Percentiles rank a stretch among this genome's conserved stretches.
Evolutionary conservation across 2,113 vertebrate genomes (phyloP).

Genomic region (Casuarius casuarius): DNA sequence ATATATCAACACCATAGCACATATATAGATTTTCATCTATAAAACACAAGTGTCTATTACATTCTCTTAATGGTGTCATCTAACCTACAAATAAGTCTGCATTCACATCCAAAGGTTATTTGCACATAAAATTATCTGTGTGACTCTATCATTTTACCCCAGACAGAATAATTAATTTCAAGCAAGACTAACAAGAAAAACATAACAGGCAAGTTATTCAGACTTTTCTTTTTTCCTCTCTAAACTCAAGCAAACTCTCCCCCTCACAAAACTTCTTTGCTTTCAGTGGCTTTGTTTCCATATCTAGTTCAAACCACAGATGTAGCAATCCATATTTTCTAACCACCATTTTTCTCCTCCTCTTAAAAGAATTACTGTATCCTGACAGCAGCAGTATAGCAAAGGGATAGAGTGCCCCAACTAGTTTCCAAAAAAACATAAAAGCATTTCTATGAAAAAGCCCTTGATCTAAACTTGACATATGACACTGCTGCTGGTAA

Average conservation of each 20-base stretch:
- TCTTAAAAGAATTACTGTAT: not conserved
- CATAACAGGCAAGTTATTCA: not conserved
- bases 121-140: not conserved
- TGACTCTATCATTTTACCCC: not conserved
- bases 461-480: constrained; percentile 6
- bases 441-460: not conserved
- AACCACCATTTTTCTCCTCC: constrained; percentile 1
- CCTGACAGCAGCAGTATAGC: not conserved
- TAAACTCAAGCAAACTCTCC: not conserved
- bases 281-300: not conserved
- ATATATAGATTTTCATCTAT: not conserved
- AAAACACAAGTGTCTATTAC: not conserved
- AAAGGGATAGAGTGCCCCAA: not conserved
- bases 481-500: not conserved
- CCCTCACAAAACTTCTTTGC: not conserved
- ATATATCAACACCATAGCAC: not conserved
- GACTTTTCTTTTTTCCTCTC: not conserved
- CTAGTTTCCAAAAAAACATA: not conserved
- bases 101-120: not conserved
- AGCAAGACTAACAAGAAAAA: not conserved
- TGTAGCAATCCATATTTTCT: constrained; percentile 23
- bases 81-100: not conserved
- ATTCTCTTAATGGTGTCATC: not conserved
- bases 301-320: constrained; percentile 3
- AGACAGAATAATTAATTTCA: not conserved